phyloP scores from a whole-genome alignment of 2,888 invertebrate species.

The Steromphala cineraria region DNA sequence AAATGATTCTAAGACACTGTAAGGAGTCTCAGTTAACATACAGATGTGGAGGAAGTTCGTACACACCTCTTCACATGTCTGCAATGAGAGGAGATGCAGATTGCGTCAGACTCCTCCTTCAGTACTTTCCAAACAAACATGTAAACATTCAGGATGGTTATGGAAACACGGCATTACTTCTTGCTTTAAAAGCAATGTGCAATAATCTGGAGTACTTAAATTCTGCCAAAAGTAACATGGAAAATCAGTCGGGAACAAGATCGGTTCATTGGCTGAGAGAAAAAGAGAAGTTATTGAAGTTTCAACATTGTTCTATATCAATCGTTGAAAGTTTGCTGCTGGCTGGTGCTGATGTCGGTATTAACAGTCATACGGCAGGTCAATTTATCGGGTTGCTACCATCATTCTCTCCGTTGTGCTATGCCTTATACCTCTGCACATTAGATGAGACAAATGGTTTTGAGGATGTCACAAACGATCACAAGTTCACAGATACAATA shows the following conservation, averaged over 20 bases:
- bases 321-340: slow-evolving; percentile 47
- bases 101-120: slow-evolving; percentile 44
- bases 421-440: slow-evolving; percentile 28
- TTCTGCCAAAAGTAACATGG: slow-evolving; percentile 24
- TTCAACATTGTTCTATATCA: slow-evolving; percentile 46
- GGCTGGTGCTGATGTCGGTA: slow-evolving; percentile 38
- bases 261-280: slow-evolving; percentile 11
- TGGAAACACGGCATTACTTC: slow-evolving; percentile 41
- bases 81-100: slow-evolving; percentile 51
- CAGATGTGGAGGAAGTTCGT: slow-evolving; percentile 38
- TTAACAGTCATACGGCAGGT: not conserved
- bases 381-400: not conserved
- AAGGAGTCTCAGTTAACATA: slow-evolving; percentile 35
- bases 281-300: slow-evolving; percentile 30
- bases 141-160: slow-evolving; percentile 38
- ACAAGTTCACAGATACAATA: slow-evolving; percentile 27
- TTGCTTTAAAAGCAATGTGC: slow-evolving; percentile 41
- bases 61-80: slow-evolving; percentile 54
- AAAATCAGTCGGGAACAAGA: slow-evolving; percentile 7
- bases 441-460: slow-evolving; percentile 27
- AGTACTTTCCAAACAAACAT: slow-evolving; percentile 31
- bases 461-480: slow-evolving; percentile 10
- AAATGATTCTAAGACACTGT: slow-evolving; percentile 36
- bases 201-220: slow-evolving; percentile 43
- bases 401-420: not conserved